Conservation (phyloP, 2,113 vertebrate species). For the Motacilla alba region DNA sequence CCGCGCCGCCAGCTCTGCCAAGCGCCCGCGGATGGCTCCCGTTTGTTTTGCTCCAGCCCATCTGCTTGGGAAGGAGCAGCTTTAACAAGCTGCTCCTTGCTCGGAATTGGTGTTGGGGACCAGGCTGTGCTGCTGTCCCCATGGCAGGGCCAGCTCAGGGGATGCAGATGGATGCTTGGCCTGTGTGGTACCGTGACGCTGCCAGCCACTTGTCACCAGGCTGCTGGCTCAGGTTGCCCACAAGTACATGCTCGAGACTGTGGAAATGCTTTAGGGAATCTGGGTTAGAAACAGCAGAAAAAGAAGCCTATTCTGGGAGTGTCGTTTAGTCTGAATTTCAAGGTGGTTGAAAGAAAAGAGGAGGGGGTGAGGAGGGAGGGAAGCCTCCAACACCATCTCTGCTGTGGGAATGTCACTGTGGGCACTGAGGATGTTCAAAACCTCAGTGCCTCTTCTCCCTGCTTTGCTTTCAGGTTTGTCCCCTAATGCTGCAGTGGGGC, state of each 20-base stretch:
- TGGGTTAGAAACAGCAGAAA: neutral
- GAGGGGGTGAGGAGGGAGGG: neutral
- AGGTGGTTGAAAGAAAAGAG: neutral
- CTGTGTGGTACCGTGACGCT: accelerated
- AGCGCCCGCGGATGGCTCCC: accelerated
- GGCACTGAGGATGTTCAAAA: neutral
- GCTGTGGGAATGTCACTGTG: neutral
- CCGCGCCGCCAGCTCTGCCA: neutral
- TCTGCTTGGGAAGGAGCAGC: neutral
- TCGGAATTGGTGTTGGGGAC: accelerated
- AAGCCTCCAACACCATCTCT: neutral
- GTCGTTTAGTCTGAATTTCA: neutral
- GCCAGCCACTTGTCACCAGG: neutral
- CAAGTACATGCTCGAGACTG: neutral
- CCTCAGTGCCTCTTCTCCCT: neutral
- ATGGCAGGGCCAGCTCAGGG: neutral
- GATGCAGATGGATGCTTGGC: neutral
- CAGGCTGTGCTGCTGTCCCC: neutral
- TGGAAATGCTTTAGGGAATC: neutral
- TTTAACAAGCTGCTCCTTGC: accelerated
- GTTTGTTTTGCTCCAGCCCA: neutral
- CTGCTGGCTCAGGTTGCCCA: neutral
- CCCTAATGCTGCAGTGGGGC: neutral
- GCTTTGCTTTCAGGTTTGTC: neutral
- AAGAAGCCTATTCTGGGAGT: neutral